Evolutionary conservation across 2,797 vertebrate species (phyloP).

Genomic region (Lithobates pipiens): DNA sequence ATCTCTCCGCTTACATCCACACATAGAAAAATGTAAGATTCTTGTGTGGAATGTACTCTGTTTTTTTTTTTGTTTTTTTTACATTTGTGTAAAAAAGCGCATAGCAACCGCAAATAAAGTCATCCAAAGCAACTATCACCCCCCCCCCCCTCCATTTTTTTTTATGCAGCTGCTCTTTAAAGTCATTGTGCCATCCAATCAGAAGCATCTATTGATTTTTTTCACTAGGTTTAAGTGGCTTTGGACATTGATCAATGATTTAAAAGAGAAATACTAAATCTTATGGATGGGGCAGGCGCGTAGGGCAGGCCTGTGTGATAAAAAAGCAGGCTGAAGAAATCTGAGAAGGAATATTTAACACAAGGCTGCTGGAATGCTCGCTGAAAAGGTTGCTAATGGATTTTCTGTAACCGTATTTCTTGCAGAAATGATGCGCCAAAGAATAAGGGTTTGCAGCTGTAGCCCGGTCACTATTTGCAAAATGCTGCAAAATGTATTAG

Average conservation of each 20-base stretch:
- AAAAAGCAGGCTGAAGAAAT: conserved; percentile 61
- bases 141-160: conserved; percentile 50
- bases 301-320: conserved; percentile 62
- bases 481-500: background rate
- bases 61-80: conserved; percentile 67
- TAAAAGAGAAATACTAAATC: conserved; percentile 73
- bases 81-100: conserved; percentile 66
- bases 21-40: conserved; percentile 64
- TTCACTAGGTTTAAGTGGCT: conserved; percentile 71
- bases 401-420: conserved; percentile 34
- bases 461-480: background rate
- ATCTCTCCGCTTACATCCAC: conserved; percentile 54
- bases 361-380: conserved; percentile 1
- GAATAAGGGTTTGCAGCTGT: background rate
- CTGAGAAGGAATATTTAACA: conserved; percentile 42
- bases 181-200: conserved; percentile 66
- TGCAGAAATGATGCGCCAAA: conserved; percentile 28
- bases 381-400: conserved; percentile 43
- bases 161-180: conserved; percentile 67
- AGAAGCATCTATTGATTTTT: conserved; percentile 66
- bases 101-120: conserved; percentile 68
- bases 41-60: conserved; percentile 62
- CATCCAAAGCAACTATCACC: conserved; percentile 25
- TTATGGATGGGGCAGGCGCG: conserved; percentile 66
- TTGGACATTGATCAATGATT: conserved; percentile 72